Base-by-base conservation (phyloP, 2,797 vertebrate genomes). In the Clamator glandarius region DNA sequence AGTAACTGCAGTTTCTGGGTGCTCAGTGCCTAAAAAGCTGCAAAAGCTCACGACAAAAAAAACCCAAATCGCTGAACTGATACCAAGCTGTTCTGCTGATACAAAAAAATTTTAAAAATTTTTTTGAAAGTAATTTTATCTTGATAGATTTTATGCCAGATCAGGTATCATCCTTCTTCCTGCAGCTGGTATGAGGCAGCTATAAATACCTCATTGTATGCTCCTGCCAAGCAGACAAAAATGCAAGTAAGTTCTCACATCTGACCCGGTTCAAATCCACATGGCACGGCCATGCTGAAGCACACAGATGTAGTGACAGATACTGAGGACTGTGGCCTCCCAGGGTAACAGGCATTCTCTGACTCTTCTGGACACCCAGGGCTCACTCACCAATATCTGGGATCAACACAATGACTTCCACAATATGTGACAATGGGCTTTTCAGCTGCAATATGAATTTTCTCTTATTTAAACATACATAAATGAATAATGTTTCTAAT, bases 111-210 rank as follows among this genome's bases (percentile, higher is more conserved):
- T 42, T 25, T 4, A 16, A 11, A 4, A 17, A 20, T 2, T 20
- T 41, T 62, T 76, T 63, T 42, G 1, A 0, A 64, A 87, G 76
- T 50, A 84, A 90, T 81, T 94, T 90, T 88, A 86, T 88, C 76
- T 77, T 20, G 20, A 52, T 74, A 78, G 88, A 84, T 87, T 92
- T 95, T 68, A 63, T 88, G 73, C 66, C 93, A 91, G 88, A 92
- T 91, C 80, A 88, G 77, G 76, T 90, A 90, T 90, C 93, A 90
- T 75, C 61, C 70, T 77, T 61, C 76, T 91, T 93, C 76, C 94
- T 90, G 88, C 93, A 94, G 90, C 93, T 94, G 88, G 88, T 75
- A 84, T 0, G 4, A 86, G 58, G 36, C 79, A 90, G 69, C 76
- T 92, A 83, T 80, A 94, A 95, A 95, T 84, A 94, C 58, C 69